These are phyloP conservation scores for Corythaeola cristata DNA, from an alignment of 2,113 vertebrate species.

Conservation along the genomic window DNA sequence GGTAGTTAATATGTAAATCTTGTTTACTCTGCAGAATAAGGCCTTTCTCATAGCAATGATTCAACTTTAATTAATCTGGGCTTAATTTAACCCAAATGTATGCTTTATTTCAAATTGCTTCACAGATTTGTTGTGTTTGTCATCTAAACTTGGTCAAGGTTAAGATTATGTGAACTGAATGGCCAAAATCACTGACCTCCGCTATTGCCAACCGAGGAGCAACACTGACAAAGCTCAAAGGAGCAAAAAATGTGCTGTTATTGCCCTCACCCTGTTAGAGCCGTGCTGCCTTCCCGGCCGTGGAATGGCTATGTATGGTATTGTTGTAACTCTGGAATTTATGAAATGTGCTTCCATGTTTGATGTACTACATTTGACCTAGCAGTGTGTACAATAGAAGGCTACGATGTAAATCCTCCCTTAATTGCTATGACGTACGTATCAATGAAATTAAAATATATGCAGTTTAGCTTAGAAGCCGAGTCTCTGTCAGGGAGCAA, in stretches of 20 bases:
- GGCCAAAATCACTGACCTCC: not conserved
- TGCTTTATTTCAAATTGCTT: not conserved
- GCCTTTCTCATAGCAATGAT: not conserved
- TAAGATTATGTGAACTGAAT: not conserved
- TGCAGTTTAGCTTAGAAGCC: slow-evolving; percentile 45
- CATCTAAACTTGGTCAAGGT: not conserved
- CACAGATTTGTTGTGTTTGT: not conserved
- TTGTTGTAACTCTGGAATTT: slow-evolving; percentile 56
- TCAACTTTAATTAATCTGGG: not conserved
- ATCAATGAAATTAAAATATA: slow-evolving; percentile 64
- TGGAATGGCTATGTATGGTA: slow-evolving; percentile 33
- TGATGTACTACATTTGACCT: slow-evolving; percentile 79
- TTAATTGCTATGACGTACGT: slow-evolving; percentile 56
- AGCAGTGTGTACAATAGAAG: slow-evolving; percentile 49
- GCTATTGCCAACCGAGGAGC: not conserved
- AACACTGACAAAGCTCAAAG: not conserved
- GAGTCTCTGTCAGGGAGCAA: slow-evolving; percentile 6
- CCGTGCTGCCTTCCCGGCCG: not conserved
- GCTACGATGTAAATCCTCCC: slow-evolving; percentile 56
- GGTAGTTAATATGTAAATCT: not conserved
- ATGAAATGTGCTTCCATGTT: slow-evolving; percentile 64
- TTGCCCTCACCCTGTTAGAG: not conserved
- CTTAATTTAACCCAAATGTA: not conserved
- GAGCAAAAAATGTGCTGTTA: not conserved
- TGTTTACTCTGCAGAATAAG: not conserved